Evolutionary conservation across 2,797 vertebrate species (phyloP).

Genomic region (Microhierax caerulescens): DNA sequence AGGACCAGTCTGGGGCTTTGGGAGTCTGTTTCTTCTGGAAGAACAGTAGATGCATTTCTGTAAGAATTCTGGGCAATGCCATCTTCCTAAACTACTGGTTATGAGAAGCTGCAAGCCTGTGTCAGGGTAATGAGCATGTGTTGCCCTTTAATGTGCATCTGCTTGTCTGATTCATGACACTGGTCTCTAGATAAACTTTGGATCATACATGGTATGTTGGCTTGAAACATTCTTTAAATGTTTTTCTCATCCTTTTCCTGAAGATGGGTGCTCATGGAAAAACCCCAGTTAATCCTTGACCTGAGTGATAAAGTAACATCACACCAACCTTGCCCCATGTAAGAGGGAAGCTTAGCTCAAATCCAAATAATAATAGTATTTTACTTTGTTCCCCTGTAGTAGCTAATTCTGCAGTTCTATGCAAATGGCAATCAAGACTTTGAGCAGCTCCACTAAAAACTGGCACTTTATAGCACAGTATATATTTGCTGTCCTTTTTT

Average conservation of each 20-base stretch:
- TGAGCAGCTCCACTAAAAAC: conserved; percentile 1
- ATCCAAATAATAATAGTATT: conserved; percentile 14
- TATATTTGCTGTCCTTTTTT: background rate
- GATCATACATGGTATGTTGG: background rate
- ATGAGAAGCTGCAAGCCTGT: background rate
- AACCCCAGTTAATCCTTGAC: background rate
- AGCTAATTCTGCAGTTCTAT: conserved; percentile 26
- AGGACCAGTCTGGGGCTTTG: background rate
- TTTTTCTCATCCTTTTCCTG: background rate
- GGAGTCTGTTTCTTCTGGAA: background rate
- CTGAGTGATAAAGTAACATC: background rate
- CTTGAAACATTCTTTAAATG: background rate
- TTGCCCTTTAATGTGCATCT: background rate
- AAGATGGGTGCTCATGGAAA: background rate
- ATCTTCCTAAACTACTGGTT: background rate
- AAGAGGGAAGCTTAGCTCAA: conserved; percentile 1
- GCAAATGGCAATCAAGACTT: background rate
- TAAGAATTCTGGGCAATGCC: background rate
- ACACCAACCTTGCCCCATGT: background rate
- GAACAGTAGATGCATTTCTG: background rate
- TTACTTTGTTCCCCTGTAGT: background rate
- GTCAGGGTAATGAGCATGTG: background rate
- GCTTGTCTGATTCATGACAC: background rate
- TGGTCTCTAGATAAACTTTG: background rate
- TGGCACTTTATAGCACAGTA: background rate